Evolutionary conservation across 2,113 vertebrate genomes (phyloP), one percentile per base, ranked within the genome.

Genomic region (Corythoichthys haematopterus): DNA sequence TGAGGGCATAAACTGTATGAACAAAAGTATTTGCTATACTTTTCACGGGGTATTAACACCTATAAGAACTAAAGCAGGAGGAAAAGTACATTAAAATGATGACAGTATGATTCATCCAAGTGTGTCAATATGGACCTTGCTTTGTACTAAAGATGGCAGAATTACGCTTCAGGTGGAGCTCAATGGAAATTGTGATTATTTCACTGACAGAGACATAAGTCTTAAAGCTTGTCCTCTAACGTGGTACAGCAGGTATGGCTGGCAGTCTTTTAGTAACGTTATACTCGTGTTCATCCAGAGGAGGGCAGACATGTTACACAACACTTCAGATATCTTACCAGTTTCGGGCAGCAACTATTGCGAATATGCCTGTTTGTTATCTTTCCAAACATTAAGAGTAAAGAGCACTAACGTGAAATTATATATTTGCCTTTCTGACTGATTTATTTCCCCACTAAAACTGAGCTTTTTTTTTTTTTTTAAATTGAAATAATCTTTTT

Each of bases 231-330:
- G 50, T 20, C 7, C 6, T 20, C 20, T 1, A 20, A 52, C 16
- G 8, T 52, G 20, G 9, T 55, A 28, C 20, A 35, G 3, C 52
- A 55, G 1, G 20, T 55, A 55, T 28, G 8, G 20, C 52, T 55
- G 52, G 52, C 52, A 36, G 13, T 12, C 33, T 6, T 70, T 57
- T 61, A 78, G 68, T 50, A 67, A 35, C 68, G 67, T 48, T 58
- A 55, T 84, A 58, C 73, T 59, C 3, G 0, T 3, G n/a, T 53
- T 62, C 56, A 28, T 66, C 88, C 90, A 90, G 81, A 75, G 59
- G 87, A 77, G 80, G 90, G 84, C 80, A 85, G 80, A 66, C 64
- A 80, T 62, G 85, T 69, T 72, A 74, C 75, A 72, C 74, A 38
- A 69, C 51, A 47, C 36, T 73, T 71, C 52, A 70, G 67, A 65